These are phyloP conservation scores for Glyphotaelius pellucidus DNA, from an alignment of 2,888 invertebrate species.

Conservation along the genomic window DNA sequence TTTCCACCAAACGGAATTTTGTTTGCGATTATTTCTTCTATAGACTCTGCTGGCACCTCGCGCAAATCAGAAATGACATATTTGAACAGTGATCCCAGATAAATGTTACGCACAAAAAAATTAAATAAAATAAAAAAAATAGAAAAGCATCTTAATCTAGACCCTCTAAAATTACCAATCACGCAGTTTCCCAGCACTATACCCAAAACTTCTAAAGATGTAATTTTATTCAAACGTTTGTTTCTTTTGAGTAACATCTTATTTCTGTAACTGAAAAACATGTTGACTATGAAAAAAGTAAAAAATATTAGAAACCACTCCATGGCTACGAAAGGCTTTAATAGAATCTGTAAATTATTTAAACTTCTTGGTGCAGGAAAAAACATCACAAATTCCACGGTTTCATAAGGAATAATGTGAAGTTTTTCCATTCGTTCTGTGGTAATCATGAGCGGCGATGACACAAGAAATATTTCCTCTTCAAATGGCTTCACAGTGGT, in stretches of 20 bases:
- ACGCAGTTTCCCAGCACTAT: neutral
- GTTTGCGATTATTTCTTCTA: neutral
- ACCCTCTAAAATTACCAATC: neutral
- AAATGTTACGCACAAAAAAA: neutral
- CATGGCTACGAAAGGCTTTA: constrained; percentile 13
- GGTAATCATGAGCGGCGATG: too few species aligned
- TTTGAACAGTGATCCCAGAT: neutral
- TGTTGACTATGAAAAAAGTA: neutral
- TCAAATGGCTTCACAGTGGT: too few species aligned
- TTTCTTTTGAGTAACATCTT: neutral
- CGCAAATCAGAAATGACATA: neutral
- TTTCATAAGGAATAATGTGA: too few species aligned
- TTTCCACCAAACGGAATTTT: neutral
- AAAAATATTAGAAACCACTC: constrained; percentile 4
- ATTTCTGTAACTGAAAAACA: neutral
- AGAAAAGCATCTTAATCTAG: neutral
- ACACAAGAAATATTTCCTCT: too few species aligned
- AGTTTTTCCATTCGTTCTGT: too few species aligned
- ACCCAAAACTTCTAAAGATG: neutral
- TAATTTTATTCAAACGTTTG: neutral
- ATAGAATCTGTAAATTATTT: constrained; percentile 39
- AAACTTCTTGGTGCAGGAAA: too few species aligned
- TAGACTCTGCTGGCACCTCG: neutral
- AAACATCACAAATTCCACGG: too few species aligned
- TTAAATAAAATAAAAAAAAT: constrained; percentile 9